phyloP scores from a whole-genome alignment of 2,797 vertebrate species.

The Pangasius mekongensis region DNA sequence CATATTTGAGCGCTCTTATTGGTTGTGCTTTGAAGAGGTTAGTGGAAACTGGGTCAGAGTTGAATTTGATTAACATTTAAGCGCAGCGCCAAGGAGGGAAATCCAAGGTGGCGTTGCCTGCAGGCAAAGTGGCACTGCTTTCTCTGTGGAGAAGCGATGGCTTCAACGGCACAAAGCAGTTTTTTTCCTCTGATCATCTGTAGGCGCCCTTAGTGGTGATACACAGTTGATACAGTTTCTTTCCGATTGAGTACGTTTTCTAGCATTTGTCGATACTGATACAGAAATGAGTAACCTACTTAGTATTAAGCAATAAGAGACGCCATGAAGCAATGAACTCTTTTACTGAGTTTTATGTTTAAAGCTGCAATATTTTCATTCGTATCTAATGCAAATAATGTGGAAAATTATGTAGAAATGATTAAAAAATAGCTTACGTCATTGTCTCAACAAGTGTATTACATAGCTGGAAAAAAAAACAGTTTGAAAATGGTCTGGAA shows the following conservation, averaged over 20 bases:
- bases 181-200: neutral
- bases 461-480: neutral
- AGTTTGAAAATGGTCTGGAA: neutral
- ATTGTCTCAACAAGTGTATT: neutral
- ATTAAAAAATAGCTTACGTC: neutral
- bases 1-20: neutral
- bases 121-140: neutral
- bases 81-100: neutral
- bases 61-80: neutral
- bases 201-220: neutral
- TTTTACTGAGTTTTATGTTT: neutral
- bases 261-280: accelerated
- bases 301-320: neutral
- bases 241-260: neutral
- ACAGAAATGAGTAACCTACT: neutral
- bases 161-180: neutral
- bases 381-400: neutral
- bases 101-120: neutral
- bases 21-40: neutral
- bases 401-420: neutral
- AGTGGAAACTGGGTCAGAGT: neutral
- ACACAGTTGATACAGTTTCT: neutral
- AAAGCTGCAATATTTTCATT: neutral
- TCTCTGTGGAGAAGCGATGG: neutral
- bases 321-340: neutral